Evolutionary conservation across 2,797 vertebrate genomes (phyloP).

Genomic region (Alosa sapidissima): DNA sequence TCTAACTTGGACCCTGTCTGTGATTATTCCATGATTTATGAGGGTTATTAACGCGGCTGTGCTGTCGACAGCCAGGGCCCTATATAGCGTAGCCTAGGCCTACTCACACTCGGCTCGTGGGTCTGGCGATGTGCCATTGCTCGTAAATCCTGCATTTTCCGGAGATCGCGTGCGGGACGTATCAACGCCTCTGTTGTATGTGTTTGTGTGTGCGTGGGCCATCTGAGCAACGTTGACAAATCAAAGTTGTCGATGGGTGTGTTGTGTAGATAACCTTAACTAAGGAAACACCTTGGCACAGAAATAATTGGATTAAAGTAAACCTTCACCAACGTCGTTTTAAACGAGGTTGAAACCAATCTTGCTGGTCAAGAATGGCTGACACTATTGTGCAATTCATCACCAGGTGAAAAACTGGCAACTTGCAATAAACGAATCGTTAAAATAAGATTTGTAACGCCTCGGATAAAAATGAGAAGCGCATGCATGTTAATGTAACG

Average conservation of each 20-base stretch:
- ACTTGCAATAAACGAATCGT: neutral
- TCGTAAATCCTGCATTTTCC: conserved; percentile 15
- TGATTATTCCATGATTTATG: conserved; percentile 17
- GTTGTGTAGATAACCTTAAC: neutral
- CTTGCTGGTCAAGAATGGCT: neutral
- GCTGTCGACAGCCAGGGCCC: conserved; percentile 15
- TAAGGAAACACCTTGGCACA: neutral
- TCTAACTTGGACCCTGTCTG: neutral
- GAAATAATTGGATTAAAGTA: no score
- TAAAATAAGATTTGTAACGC: neutral
- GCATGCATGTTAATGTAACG: neutral
- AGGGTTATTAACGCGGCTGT: conserved; percentile 4
- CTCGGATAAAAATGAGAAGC: neutral
- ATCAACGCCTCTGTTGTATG: conserved; percentile 8
- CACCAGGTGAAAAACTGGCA: neutral
- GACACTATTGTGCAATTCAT: neutral
- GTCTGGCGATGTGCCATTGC: neutral
- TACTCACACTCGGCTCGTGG: neutral
- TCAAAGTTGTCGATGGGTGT: neutral
- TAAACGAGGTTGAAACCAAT: neutral
- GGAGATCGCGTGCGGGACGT: neutral
- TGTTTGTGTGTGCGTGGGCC: neutral
- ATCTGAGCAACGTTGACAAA: neutral
- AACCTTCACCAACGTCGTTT: no score
- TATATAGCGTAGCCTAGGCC: neutral